Base-by-base conservation (phyloP, 2,888 invertebrate genomes). In the Tachina grossa region DNA sequence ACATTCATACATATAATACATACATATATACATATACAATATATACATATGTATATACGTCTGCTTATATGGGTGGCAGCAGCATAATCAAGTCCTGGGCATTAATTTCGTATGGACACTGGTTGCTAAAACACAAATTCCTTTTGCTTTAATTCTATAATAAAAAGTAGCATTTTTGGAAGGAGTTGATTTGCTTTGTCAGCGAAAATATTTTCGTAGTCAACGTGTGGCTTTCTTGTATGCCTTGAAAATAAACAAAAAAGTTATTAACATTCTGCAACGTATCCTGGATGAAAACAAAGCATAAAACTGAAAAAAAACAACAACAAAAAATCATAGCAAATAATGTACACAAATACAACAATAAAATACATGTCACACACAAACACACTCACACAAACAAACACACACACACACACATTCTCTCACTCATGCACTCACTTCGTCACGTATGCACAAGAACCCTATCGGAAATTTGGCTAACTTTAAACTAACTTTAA, bases 231-330 rank as follows among this genome's bases (percentile, higher is more conserved):
- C 75, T 75, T 85, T 71, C 82, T 77, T 82, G 31, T 59, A 66
- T 57, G 71, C 68, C 72, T 65, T 81, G 51, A 74, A 31, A 80
- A 66, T 86, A 39, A 80, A 66, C 84, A 39, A 85, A 78, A 84
- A 78, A 84, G 83, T 88, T 85, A 87, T 87, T 87, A 88, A 84
- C 85, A 88, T 87, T 88, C 88, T 82, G 81, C 83, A 78, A 69
- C 75, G 80, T 72, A 85, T 84, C 81, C 83, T 55, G 69, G 65
- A 68, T 63, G 22, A 77, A 75, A 78, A 79, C 78, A 71, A 79
- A 66, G 74, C 5, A 63, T 49, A 69, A 11, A 83, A 53, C 39
- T 14, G 69, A 53, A 74, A 43, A 39, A 63, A 63, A 31, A 5
- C 31, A 5, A 31, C 5, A 5, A 6, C 31, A 31, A 31, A 82